A percentile compares a stretch with the other conserved stretches of the same genome.
Evolutionary conservation across 37 sponge, comb jelly and placozoan species (phyloP).

Genomic region (Halisarca cf. caerulea): DNA sequence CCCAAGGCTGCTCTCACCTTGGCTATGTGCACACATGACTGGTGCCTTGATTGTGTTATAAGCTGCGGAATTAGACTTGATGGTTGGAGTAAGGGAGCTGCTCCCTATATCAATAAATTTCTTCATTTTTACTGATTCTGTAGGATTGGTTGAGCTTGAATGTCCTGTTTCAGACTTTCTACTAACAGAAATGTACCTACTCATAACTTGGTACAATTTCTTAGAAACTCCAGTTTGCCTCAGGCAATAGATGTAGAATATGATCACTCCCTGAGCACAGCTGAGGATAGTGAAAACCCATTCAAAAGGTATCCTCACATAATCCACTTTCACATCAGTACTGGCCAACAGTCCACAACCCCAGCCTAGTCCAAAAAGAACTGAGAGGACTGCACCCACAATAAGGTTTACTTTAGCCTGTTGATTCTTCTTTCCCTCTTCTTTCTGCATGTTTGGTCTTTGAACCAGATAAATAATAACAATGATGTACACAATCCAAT

Average conservation of each 20-base stretch:
- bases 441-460: conserved; percentile 5
- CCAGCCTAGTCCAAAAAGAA: conserved; percentile 66
- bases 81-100: no score
- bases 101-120: no score
- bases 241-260: not conserved
- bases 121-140: no score
- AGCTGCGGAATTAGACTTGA: no score
- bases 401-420: conserved; percentile 26
- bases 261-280: conserved; percentile 30
- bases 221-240: conserved; percentile 35
- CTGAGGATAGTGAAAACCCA: conserved; percentile 63
- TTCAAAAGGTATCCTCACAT: conserved; percentile 22
- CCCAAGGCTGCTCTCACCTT: no score
- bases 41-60: no score
- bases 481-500: conserved; percentile 56
- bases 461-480: conserved; percentile 31
- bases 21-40: no score
- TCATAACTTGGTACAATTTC: no score
- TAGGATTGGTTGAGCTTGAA: no score
- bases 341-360: conserved; percentile 48
- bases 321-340: conserved; percentile 21
- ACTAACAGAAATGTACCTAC: no score
- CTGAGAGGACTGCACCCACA: conserved; percentile 46
- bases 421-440: not conserved
- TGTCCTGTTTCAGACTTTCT: no score